phyloP scores from a whole-genome alignment of 2,113 vertebrate genomes.

The Urocynchramus pylzowi region DNA sequence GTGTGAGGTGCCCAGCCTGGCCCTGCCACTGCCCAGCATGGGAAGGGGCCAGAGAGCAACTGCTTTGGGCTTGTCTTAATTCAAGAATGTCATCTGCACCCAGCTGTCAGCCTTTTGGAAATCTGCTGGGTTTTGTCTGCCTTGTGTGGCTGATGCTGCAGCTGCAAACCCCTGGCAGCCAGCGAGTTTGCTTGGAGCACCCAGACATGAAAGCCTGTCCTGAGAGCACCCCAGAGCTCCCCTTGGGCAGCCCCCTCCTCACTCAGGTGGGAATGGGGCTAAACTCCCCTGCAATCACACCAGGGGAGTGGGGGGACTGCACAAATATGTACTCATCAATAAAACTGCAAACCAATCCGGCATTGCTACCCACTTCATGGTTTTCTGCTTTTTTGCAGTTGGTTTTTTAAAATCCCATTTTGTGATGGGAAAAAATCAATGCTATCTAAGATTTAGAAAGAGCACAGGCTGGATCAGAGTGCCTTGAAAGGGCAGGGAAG shows the following conservation, averaged over 20 bases:
- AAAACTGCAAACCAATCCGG: background rate
- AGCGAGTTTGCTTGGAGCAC: background rate
- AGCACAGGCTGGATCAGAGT: background rate
- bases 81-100: slow-evolving; percentile 23
- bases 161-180: slow-evolving; percentile 14
- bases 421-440: background rate
- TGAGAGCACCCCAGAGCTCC: background rate
- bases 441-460: background rate
- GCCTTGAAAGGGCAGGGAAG: background rate
- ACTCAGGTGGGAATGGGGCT: background rate
- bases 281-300: background rate
- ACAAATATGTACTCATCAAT: background rate
- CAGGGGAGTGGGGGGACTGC: background rate
- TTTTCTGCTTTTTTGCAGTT: background rate
- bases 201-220: background rate
- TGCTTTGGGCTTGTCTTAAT: background rate
- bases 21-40: background rate
- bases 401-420: background rate
- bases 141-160: background rate
- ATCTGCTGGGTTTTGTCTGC: slow-evolving; percentile 21
- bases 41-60: background rate
- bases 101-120: slow-evolving; percentile 54
- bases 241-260: background rate
- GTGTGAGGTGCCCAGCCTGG: background rate
- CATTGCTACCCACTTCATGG: background rate